A percentile compares a stretch with the other conserved stretches of the same genome.
Conservation (phyloP, 2,113 vertebrate genomes). For the Salvelinus namaycush region DNA sequence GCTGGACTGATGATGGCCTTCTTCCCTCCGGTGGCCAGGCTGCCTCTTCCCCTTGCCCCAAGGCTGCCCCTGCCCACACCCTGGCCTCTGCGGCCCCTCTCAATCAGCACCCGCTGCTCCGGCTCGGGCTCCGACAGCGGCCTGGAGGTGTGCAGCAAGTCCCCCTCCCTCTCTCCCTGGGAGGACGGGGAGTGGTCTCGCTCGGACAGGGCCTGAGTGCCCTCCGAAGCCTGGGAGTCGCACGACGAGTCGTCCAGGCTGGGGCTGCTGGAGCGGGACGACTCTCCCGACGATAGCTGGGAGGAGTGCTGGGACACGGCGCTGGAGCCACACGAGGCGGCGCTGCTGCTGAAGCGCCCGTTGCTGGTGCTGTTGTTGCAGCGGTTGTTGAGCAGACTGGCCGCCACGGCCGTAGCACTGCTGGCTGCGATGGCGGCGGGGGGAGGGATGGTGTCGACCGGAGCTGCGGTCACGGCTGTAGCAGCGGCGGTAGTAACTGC, state of each 20-base stretch:
- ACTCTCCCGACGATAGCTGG: constrained; percentile 94
- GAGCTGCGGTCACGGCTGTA: constrained; percentile 25
- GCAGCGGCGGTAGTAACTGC: constrained; percentile 29
- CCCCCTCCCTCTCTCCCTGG: constrained; percentile 67
- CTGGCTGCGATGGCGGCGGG: constrained; percentile 41
- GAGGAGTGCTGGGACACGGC: constrained; percentile 94
- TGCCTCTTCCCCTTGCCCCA: constrained; percentile 72
- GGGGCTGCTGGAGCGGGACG: constrained; percentile 93
- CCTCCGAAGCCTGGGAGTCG: constrained; percentile 95
- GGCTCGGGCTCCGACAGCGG: constrained; percentile 76
- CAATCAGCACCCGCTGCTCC: constrained; percentile 60
- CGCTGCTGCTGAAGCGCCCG: constrained; percentile 86
- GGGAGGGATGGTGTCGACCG: constrained; percentile 55
- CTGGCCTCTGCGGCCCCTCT: constrained; percentile 78
- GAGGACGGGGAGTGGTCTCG: constrained; percentile 66
- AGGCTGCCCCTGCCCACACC: constrained; percentile 61
- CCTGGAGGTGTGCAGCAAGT: constrained; percentile 74
- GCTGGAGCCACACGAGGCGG: constrained; percentile 93
- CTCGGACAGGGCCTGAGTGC: constrained; percentile 85
- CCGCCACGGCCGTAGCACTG: constrained; percentile 34
- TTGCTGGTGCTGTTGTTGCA: constrained; percentile 76
- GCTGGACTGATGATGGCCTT: constrained; percentile 79
- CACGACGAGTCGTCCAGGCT: constrained; percentile 93
- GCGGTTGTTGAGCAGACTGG: constrained; percentile 60
- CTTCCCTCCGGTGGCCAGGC: constrained; percentile 74